Percentiles rank a stretch among this genome's conserved stretches.
phyloP scores from a whole-genome alignment of 2,113 vertebrate species.

The Oreochromis spilurus region DNA sequence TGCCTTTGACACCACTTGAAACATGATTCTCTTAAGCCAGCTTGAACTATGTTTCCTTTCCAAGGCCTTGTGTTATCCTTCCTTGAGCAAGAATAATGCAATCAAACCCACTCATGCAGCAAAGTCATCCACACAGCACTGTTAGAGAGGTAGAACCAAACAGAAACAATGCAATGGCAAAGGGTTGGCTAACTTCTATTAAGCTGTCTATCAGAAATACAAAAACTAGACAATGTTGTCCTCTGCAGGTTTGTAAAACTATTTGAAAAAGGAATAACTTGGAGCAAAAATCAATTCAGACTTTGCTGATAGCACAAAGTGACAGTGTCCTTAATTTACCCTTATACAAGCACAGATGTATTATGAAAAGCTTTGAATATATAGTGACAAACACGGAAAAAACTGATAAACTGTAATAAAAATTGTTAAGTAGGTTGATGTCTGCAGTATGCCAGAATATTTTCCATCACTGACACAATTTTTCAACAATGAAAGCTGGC shows the following conservation, averaged over 20 bases:
- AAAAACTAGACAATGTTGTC: neutral
- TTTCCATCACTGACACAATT: neutral
- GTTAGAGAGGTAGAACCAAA: neutral
- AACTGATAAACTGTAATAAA: neutral
- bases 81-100: neutral
- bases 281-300: neutral
- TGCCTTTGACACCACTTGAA: neutral
- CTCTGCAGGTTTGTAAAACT: neutral
- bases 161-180: neutral
- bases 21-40: neutral
- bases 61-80: slow-evolving; percentile 3
- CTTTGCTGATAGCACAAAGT: neutral
- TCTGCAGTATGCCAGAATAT: neutral
- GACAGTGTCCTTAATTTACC: neutral
- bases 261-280: neutral
- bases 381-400: neutral
- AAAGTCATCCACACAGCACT: neutral
- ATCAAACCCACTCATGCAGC: neutral
- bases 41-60: neutral
- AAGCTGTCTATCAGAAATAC: neutral
- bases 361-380: neutral
- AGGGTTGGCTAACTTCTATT: neutral
- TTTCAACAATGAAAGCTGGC: neutral
- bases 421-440: neutral
- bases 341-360: neutral